phyloP scores from a whole-genome alignment of 2,797 vertebrate species.

The Sebastes melanostomus region DNA sequence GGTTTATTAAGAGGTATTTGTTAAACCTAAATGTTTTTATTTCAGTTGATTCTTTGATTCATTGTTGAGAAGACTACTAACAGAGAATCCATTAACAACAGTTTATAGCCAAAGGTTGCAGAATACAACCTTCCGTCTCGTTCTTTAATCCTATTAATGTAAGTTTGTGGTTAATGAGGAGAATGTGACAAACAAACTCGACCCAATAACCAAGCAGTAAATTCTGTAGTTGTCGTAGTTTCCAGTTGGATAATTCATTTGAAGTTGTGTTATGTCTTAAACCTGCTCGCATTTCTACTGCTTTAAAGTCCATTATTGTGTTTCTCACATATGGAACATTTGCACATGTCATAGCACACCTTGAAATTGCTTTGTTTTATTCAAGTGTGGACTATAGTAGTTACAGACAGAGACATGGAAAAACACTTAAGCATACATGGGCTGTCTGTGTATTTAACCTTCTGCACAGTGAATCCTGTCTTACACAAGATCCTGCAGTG shows the following conservation, averaged over 20 bases:
- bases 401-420: constrained; percentile 26
- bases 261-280: not conserved
- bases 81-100: not conserved
- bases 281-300: not conserved
- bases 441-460: constrained; percentile 25
- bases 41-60: not conserved
- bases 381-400: not conserved
- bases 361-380: not conserved
- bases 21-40: not conserved
- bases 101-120: not conserved
- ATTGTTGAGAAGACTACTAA: not conserved
- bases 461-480: not conserved
- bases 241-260: not conserved
- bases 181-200: not conserved
- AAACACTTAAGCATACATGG: constrained; percentile 3
- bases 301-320: not conserved
- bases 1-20: not conserved
- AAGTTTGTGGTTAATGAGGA: not conserved
- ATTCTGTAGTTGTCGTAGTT: not conserved
- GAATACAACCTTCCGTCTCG: not conserved
- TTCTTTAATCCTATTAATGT: not conserved
- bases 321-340: not conserved
- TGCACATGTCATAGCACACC: not conserved
- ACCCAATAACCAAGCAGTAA: not conserved
- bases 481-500: not conserved